phyloP scores from a whole-genome alignment of 23 tunicate genomes.

The Ascidia mentula region DNA sequence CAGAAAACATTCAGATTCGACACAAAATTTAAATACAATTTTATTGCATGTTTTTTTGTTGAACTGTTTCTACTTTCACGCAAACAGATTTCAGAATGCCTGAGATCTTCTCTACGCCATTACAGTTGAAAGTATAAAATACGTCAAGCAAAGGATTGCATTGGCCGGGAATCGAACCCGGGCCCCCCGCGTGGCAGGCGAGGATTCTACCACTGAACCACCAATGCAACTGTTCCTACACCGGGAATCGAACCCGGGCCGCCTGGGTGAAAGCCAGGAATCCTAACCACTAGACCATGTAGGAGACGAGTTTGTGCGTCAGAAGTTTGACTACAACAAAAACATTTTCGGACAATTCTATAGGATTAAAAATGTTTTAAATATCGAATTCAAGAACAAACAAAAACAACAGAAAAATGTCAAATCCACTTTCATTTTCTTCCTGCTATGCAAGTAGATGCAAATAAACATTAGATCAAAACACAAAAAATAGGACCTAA shows the following conservation, averaged over 20 bases:
- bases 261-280: slow-evolving; percentile 79
- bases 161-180: slow-evolving; percentile 92
- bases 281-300: slow-evolving; percentile 68
- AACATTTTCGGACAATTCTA: no score
- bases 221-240: slow-evolving; percentile 72
- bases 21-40: background rate
- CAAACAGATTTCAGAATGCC: background rate
- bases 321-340: background rate
- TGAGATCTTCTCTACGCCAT: no score
- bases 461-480: no score
- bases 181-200: slow-evolving; percentile 96
- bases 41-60: background rate
- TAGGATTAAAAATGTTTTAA: no score
- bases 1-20: no score
- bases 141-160: slow-evolving; percentile 54
- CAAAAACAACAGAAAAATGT: background rate
- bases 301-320: slow-evolving; percentile 17
- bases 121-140: no score
- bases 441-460: no score
- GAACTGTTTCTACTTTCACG: background rate
- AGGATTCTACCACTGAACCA: slow-evolving; percentile 95
- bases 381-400: background rate
- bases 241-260: slow-evolving; percentile 82
- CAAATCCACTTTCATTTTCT: no score
- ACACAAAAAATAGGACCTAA: no score